Percentiles rank a stretch among this genome's conserved stretches.
Evolutionary conservation across 1,140 invertebrate genomes (phyloP).

Genomic region (Sweltsa coloradensis): DNA sequence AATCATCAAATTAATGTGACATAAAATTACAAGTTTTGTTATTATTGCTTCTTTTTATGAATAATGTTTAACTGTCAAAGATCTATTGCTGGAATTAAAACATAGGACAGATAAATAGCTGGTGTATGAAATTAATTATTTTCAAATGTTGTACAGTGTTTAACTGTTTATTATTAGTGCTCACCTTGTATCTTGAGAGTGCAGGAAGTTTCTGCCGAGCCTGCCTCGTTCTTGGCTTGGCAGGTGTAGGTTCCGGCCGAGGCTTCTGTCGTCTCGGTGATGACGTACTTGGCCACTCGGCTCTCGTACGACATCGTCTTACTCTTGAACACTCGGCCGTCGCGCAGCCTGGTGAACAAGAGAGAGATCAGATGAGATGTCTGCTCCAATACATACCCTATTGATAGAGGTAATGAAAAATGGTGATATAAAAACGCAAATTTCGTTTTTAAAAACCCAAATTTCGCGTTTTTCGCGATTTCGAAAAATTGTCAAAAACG

Average conservation of each 20-base stretch:
- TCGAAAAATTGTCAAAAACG: no score
- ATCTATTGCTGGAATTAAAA: no score
- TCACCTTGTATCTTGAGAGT: constrained; percentile 44
- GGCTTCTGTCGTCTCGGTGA: constrained; percentile 48
- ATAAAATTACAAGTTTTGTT: no score
- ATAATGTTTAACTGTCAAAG: no score
- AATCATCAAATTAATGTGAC: no score
- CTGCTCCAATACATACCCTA: no score
- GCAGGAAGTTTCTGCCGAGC: constrained; percentile 54
- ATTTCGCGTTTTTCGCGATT: no score
- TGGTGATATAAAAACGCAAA: no score
- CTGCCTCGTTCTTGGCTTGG: constrained; percentile 56
- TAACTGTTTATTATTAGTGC: neutral
- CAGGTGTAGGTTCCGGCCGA: constrained; percentile 57
- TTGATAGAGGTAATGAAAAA: no score
- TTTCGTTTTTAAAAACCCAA: no score
- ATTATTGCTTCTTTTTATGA: no score
- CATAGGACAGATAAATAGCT: neutral
- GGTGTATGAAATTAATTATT: neutral
- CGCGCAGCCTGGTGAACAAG: constrained; percentile 36
- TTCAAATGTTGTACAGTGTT: neutral
- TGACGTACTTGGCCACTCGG: constrained; percentile 55
- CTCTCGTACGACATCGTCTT: constrained; percentile 52
- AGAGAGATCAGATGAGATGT: no score
- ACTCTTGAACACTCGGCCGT: constrained; percentile 30